Evolutionary conservation across 2,113 vertebrate genomes (phyloP).

Genomic region (Chiloscyllium plagiosum): DNA sequence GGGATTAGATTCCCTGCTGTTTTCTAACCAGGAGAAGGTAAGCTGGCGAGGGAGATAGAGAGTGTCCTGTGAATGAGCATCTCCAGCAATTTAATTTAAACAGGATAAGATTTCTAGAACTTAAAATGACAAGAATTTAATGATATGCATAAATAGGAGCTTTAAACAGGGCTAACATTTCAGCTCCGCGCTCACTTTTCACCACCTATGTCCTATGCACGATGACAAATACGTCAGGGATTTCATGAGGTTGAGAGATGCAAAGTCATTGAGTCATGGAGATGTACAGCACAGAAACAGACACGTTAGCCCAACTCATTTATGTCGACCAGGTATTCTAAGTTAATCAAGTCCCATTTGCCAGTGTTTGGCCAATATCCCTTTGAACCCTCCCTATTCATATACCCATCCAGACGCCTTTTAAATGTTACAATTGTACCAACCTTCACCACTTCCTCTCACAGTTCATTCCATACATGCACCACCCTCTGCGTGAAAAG

Average conservation of each 20-base stretch:
- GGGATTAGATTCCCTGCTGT: conserved; percentile 18
- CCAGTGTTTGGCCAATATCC: too few species aligned
- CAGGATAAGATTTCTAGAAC: neutral
- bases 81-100: neutral
- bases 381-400: too few species aligned
- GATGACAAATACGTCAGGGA: neutral
- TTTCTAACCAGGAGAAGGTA: neutral
- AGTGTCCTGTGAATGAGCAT: neutral
- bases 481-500: too few species aligned
- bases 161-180: neutral
- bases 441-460: too few species aligned
- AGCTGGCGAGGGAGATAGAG: neutral
- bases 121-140: neutral
- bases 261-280: too few species aligned
- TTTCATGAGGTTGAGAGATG: neutral
- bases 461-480: too few species aligned
- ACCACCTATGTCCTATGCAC: neutral
- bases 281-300: too few species aligned
- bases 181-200: neutral
- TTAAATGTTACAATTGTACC: too few species aligned
- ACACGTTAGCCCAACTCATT: too few species aligned
- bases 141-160: neutral
- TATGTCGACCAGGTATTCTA: too few species aligned
- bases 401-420: too few species aligned
- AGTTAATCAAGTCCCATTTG: too few species aligned